phyloP scores from a whole-genome alignment of 53 echinoderm and acorn worm genomes.

The Hippasteria phrygiana region DNA sequence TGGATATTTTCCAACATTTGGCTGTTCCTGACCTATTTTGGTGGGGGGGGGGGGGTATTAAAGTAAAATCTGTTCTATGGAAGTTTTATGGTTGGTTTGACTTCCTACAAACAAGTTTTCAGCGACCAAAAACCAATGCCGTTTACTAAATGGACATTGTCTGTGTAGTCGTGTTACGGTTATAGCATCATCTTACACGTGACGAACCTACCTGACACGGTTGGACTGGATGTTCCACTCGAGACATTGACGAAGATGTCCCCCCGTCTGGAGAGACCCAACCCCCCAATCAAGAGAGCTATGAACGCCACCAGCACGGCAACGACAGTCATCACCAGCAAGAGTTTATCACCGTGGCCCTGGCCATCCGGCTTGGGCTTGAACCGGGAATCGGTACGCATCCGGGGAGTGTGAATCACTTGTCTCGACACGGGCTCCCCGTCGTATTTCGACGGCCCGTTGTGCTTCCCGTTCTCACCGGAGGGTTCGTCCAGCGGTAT shows the following conservation, averaged over 20 bases:
- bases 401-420: constrained; percentile 9
- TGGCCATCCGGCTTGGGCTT: too few relatives aligned
- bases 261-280: constrained; percentile 9
- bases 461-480: background rate
- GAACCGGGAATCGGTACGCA: background rate
- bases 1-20: too few relatives aligned
- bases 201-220: background rate
- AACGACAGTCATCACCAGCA: constrained; percentile 5
- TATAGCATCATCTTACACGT: too few relatives aligned
- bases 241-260: constrained; percentile 46
- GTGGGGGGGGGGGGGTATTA: too few relatives aligned
- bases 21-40: too few relatives aligned
- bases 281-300: constrained; percentile 15
- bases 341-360: background rate
- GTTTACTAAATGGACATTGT: too few relatives aligned
- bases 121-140: too few relatives aligned
- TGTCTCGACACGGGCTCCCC: background rate
- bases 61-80: too few relatives aligned
- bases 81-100: too few relatives aligned
- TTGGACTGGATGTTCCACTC: background rate
- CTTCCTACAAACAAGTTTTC: too few relatives aligned
- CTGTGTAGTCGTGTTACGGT: too few relatives aligned
- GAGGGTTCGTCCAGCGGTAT: background rate
- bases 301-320: constrained; percentile 46
- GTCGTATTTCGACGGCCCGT: background rate